These are phyloP conservation scores for Gasterosteus nipponicus DNA, from an alignment of 2,113 vertebrate species.

Conservation along the genomic window DNA sequence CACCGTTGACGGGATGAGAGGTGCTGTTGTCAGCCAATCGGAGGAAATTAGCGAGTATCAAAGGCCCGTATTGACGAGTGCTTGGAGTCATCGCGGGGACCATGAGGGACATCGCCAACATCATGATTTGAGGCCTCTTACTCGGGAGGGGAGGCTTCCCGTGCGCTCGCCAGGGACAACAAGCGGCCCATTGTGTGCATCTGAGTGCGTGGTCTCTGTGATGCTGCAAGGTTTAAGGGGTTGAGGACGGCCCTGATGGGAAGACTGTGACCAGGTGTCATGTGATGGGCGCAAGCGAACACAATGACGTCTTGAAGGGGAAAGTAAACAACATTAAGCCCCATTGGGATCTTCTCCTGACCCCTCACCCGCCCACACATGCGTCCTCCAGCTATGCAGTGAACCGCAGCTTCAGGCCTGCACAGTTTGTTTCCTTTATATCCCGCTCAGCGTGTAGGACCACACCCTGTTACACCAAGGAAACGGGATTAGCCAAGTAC, in stretches of 20 bases:
- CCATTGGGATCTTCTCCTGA: slow-evolving; percentile 12
- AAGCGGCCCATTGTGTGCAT: slow-evolving; percentile 65
- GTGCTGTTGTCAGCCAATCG: slow-evolving; percentile 8
- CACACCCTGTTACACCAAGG: slow-evolving; percentile 1
- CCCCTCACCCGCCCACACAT: slow-evolving; percentile 6
- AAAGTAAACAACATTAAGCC: slow-evolving; percentile 60
- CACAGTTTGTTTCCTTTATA: slow-evolving; percentile 3
- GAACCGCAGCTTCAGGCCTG: background rate
- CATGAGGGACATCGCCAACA: slow-evolving; percentile 27
- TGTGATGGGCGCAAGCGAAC: slow-evolving; percentile 58
- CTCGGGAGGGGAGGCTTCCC: slow-evolving; percentile 52
- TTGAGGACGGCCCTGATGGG: slow-evolving; percentile 57
- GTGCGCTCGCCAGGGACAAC: slow-evolving; percentile 44
- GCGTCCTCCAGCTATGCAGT: background rate
- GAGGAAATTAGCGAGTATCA: slow-evolving; percentile 21
- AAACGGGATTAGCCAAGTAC: background rate
- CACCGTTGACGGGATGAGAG: background rate
- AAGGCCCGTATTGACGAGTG: slow-evolving; percentile 39
- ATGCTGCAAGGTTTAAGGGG: slow-evolving; percentile 29
- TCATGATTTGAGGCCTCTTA: slow-evolving; percentile 28
- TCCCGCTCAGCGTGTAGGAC: background rate
- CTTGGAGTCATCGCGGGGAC: background rate
- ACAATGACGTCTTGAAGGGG: slow-evolving; percentile 64
- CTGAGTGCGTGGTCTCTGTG: slow-evolving; percentile 45
- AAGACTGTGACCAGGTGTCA: slow-evolving; percentile 72